These are phyloP conservation scores for Spondyliosoma cantharus DNA, from an alignment of 2,797 vertebrate genomes.

Conservation along the genomic window DNA sequence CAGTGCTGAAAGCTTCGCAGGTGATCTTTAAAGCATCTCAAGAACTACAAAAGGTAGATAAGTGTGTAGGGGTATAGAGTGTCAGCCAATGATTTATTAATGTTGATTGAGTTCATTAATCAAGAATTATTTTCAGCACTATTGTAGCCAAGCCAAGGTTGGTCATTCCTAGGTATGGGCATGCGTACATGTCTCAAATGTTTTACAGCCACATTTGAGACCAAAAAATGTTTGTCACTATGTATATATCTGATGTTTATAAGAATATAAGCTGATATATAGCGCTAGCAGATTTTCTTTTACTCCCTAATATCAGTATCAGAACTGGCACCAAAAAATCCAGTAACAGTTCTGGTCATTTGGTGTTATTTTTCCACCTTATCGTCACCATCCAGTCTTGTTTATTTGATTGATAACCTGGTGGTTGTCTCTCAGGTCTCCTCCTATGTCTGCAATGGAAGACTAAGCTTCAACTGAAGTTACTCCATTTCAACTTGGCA, in stretches of 20 bases:
- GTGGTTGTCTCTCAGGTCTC: neutral
- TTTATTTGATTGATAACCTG: constrained; percentile 28
- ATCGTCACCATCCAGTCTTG: constrained; percentile 7
- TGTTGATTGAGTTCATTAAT: constrained; percentile 46
- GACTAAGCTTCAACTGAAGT: constrained; percentile 24
- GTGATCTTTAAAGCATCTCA: constrained; percentile 23
- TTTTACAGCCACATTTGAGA: no score
- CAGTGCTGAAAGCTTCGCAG: constrained; percentile 4
- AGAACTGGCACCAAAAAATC: no score
- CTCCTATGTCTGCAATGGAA: constrained; percentile 32
- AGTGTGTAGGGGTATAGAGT: constrained; percentile 28
- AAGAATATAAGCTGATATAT: no score
- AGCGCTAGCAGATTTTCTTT: no score
- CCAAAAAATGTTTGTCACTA: no score
- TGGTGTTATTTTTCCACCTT: neutral
- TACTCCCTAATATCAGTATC: no score
- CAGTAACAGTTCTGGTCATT: neutral
- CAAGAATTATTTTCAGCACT: constrained; percentile 2
- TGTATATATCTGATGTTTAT: no score
- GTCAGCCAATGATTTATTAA: constrained; percentile 52
- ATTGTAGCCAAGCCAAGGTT: constrained; percentile 1
- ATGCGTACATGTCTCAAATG: no score
- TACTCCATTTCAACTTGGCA: constrained; percentile 51
- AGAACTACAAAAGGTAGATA: constrained; percentile 24
- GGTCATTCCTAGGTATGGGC: neutral